A percentile compares a stretch with the other conserved stretches of the same genome.
Conservation (phyloP, 92 coral and sea anemone species). For the Siderastrea radians region DNA sequence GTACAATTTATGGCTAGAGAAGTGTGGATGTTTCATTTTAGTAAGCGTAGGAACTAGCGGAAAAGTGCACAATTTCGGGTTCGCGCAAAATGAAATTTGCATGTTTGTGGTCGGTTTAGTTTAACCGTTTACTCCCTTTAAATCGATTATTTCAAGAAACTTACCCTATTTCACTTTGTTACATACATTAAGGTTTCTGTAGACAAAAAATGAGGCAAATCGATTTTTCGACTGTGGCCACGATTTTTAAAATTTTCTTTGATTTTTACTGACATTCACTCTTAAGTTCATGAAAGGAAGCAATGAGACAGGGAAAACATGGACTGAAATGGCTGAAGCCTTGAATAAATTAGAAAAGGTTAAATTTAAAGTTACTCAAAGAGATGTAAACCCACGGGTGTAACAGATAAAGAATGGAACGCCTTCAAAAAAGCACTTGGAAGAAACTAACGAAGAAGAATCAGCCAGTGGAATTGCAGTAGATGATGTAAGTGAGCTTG, state of each 20-base stretch:
- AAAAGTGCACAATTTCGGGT: slow-evolving; percentile 7
- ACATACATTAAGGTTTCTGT: slow-evolving; percentile 4
- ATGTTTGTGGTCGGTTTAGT: background rate
- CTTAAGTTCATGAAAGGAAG: too few species aligned
- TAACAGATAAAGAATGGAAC: slow-evolving; percentile 42
- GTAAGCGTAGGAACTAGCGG: background rate
- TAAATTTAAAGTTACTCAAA: slow-evolving; percentile 38
- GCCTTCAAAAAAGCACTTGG: slow-evolving; percentile 27
- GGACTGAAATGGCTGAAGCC: slow-evolving; percentile 47
- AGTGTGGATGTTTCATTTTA: background rate
- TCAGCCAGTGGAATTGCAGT: slow-evolving; percentile 22
- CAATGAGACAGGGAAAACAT: slow-evolving; percentile 32
- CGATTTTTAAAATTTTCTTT: slow-evolving; percentile 24
- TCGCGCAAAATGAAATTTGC: background rate
- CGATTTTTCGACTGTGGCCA: slow-evolving; percentile 12
- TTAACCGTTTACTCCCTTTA: background rate
- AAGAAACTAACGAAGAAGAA: too few species aligned
- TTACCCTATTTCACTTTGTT: slow-evolving; percentile 4
- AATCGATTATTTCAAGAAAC: slow-evolving; percentile 11
- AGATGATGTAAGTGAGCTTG: slow-evolving; percentile 35
- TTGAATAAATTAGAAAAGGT: slow-evolving; percentile 16
- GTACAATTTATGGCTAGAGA: background rate
- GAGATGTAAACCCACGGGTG: too few species aligned
- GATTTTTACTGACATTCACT: slow-evolving; percentile 15
- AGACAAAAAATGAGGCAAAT: slow-evolving; percentile 9